Base-by-base conservation (phyloP, 2,888 invertebrate species). In the Xanthia togata region DNA sequence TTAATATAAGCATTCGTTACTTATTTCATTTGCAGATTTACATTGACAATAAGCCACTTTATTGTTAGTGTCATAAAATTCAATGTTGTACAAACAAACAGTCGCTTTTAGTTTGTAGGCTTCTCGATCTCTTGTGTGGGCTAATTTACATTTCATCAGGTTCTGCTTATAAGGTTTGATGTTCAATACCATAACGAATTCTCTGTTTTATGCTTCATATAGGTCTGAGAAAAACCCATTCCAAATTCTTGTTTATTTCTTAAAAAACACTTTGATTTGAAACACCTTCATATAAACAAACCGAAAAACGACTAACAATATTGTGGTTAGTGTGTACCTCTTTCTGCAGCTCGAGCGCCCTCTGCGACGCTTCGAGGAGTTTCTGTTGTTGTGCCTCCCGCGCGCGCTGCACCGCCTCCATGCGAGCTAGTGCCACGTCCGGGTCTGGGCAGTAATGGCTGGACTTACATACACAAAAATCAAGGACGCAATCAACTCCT, bases 341-440 rank as follows among this genome's bases (percentile, higher is more conserved):
- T 50, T 86, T 92, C 89, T 95, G 93, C 31, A 82, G 87, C 64
- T 94, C 91, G 0, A 85, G 63, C 0, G 95, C 95, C 0, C 92
- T 78, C 79, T 82, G 89, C 0, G 96, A 95, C 1, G 93, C 95
- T 2, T 87, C 90, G 47, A 88, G 74, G 12, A 95, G 85, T 20
- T 83, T 20, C 57, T 87, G 84, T 64, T 96, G 96, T 70, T 96
- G 96, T 50, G 55, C 73, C 79, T 95, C 95, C 0, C 96, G 86
- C 1, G 95, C 95, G 4, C 91, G 91, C 84, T 94, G 94, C 4
- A 95, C 82, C 1, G 94, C 96, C 79, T 94, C 94, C 93, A 95
- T 90, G 0, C 95, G 93, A 0, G 93, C 93, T 2, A 94, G 81
- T 0, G 89, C 91, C 70, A 88, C 86, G 85, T 95, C 96, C 0